Evolutionary conservation across 2,888 invertebrate species (phyloP).

Genomic region (Deroplatys truncata): DNA sequence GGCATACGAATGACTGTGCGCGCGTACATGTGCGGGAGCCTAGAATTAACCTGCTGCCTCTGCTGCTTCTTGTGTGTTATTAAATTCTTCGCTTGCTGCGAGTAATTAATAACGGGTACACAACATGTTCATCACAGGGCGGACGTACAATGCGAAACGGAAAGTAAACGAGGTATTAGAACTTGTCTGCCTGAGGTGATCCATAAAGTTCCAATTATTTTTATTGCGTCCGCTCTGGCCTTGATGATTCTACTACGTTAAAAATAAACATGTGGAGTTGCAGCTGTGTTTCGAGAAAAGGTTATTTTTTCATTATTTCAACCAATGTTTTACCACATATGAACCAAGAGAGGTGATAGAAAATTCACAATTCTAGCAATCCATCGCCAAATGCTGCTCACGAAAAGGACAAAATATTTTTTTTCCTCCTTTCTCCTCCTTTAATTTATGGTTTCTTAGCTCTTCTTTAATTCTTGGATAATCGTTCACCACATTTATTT

Average conservation of each 20-base stretch:
- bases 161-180: not conserved
- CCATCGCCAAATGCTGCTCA: no score
- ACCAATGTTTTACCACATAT: not conserved
- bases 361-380: no score
- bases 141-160: not conserved
- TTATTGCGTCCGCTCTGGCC: not conserved
- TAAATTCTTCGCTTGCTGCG: not conserved
- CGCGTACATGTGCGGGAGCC: not conserved
- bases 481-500: no score
- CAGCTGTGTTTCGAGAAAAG: no score
- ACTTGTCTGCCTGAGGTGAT: not conserved
- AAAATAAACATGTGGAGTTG: not conserved
- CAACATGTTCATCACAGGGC: not conserved
- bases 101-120: not conserved
- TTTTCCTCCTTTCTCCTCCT: no score
- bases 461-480: no score
- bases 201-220: not conserved
- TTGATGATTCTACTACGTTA: not conserved
- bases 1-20: not conserved
- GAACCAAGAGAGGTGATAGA: no score
- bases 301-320: not conserved
- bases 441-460: no score
- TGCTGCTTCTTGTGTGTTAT: not conserved
- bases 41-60: not conserved
- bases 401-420: no score